These are phyloP conservation scores for Ptyas mucosa DNA, from an alignment of 2,113 vertebrate species.

Conservation along the genomic window DNA sequence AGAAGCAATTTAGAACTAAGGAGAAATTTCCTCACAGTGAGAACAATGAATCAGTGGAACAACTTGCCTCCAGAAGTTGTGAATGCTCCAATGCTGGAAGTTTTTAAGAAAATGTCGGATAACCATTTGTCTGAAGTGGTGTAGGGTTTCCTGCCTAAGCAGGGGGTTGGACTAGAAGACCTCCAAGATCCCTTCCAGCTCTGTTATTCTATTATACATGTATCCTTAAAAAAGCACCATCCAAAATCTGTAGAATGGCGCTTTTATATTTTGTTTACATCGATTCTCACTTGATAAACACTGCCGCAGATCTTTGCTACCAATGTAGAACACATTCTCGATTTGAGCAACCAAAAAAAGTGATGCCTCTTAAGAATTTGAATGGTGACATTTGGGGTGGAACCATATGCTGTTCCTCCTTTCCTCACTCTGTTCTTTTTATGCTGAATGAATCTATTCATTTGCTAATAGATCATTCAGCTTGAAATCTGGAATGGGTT, in stretches of 20 bases:
- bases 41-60: no score
- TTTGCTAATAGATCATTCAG: not conserved
- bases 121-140: no score
- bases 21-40: no score
- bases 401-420: not conserved
- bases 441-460: not conserved
- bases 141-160: no score
- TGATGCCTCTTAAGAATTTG: not conserved
- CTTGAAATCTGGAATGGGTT: constrained; percentile 11
- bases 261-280: not conserved
- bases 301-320: not conserved
- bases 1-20: no score
- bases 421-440: not conserved
- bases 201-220: no score
- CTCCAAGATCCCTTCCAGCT: no score
- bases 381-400: not conserved
- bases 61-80: no score
- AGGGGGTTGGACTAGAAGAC: no score
- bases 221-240: not conserved
- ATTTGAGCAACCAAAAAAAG: not conserved
- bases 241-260: not conserved
- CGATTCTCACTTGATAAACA: not conserved
- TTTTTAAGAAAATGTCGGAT: no score
- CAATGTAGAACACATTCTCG: not conserved
- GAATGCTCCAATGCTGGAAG: no score